Evolutionary conservation across 2,888 invertebrate species (phyloP), one percentile per base, ranked within the genome.

Genomic region (Lasioglossum malachurum): DNA sequence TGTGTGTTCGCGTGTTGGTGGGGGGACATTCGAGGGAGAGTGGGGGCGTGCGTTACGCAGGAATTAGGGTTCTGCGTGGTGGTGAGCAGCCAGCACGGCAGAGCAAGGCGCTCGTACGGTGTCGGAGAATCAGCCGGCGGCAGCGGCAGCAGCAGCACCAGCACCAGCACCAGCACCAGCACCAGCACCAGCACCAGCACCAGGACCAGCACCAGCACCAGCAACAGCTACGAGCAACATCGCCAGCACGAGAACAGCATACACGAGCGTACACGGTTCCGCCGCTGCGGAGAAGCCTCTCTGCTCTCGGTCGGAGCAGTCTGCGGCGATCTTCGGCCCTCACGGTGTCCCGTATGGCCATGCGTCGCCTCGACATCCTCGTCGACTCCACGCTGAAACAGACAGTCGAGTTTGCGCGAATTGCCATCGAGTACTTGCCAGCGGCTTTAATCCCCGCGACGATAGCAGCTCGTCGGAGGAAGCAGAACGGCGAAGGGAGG

Each of bases 271-370:
- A 79, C 78, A 83, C 83, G 82, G 88, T 80, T 88, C 80, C 67
- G 80, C 84, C 86, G 90, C 41, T 77, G 81, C 88, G 84, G 86
- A 87, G 87, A 86, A 86, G 86, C 83, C 78, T 86, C 80, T 86
- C 83, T 76, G 86, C 86, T 85, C 82, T 85, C 87, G 84, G 84
- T 60, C 84, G 74, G 83, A 84, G 86, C 92, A 89, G 93, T 92
- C 92, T 88, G 78, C 80, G 89, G 74, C 89, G 89, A 85, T 89
- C 89, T 75, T 92, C 91, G 91, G 88, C 84, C 87, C 91, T 89
- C 91, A 90, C 91, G 87, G 91, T 92, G 73, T 90, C 72, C 77
- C 90, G 93, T 90, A 90, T 93, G 92, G 93, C 92, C 92, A 93
- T 93, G 93, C 93, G 91, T 93, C 91, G 83, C 74, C 74, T 78